A percentile compares a stretch with the other conserved stretches of the same genome.
Evolutionary conservation across 2,113 vertebrate genomes (phyloP).

Genomic region (Corythornis vintsioides): DNA sequence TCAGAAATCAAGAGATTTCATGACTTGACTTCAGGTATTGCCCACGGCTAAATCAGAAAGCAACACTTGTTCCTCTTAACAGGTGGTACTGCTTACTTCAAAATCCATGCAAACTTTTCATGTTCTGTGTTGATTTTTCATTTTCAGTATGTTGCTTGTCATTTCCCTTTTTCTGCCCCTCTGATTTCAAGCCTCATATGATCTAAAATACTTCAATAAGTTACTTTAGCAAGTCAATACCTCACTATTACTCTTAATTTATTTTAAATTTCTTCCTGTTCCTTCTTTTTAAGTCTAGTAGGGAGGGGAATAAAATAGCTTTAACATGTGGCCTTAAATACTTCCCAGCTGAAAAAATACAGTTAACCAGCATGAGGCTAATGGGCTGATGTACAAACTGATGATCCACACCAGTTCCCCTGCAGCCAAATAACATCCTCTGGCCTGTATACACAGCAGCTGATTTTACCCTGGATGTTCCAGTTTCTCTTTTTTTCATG

Average conservation of each 20-base stretch:
- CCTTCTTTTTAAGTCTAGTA: slow-evolving; percentile 15
- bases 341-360: slow-evolving; percentile 50
- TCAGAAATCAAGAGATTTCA: background rate
- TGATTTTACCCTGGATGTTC: slow-evolving; percentile 20
- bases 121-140: background rate
- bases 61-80: background rate
- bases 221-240: background rate
- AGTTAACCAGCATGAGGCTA: slow-evolving; percentile 43
- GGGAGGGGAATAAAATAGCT: slow-evolving; percentile 1
- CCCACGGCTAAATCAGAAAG: background rate
- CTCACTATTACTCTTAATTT: slow-evolving; percentile 3
- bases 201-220: background rate
- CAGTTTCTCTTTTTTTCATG: background rate
- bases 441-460: background rate
- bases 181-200: background rate
- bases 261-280: slow-evolving; percentile 43
- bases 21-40: background rate
- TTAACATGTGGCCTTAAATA: slow-evolving; percentile 27
- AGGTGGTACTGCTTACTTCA: slow-evolving; percentile 5
- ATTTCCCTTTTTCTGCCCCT: background rate
- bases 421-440: slow-evolving; percentile 23
- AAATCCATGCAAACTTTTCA: background rate
- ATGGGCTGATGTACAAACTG: slow-evolving; percentile 44
- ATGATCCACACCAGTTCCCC: slow-evolving; percentile 28
- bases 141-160: background rate